Evolutionary conservation across 2,797 vertebrate genomes (phyloP).

Genomic region (Acrossocheilus fasciatus): DNA sequence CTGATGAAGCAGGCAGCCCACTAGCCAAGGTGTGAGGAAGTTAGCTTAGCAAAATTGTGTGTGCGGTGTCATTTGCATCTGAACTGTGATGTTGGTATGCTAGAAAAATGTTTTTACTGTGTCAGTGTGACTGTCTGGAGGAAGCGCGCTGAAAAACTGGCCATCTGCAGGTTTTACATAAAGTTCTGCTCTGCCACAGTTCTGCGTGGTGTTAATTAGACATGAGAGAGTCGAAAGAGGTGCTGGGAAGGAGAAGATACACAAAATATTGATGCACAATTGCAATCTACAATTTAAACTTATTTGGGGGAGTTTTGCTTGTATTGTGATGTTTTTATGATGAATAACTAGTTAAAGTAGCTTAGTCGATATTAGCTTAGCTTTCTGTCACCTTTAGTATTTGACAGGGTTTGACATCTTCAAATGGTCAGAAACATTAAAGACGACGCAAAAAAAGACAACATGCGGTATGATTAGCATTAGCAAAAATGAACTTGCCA

Average conservation of each 20-base stretch:
- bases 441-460: neutral
- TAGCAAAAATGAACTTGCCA: neutral
- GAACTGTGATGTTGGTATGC: neutral
- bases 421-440: neutral
- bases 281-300: neutral
- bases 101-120: neutral
- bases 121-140: neutral
- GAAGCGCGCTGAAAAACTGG: neutral
- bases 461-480: neutral
- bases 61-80: neutral
- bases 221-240: neutral
- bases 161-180: constrained; percentile 7
- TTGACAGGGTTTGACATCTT: neutral
- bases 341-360: neutral
- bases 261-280: neutral
- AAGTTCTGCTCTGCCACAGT: neutral
- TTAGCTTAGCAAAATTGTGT: neutral
- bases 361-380: neutral
- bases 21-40: neutral
- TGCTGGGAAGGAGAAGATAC: neutral
- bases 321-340: neutral
- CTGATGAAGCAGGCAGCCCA: neutral
- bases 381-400: neutral
- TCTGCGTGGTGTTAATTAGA: neutral
- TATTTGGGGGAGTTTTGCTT: neutral